These are phyloP conservation scores for Asarcornis scutulata DNA, from an alignment of 2,113 vertebrate genomes.

Conservation along the genomic window DNA sequence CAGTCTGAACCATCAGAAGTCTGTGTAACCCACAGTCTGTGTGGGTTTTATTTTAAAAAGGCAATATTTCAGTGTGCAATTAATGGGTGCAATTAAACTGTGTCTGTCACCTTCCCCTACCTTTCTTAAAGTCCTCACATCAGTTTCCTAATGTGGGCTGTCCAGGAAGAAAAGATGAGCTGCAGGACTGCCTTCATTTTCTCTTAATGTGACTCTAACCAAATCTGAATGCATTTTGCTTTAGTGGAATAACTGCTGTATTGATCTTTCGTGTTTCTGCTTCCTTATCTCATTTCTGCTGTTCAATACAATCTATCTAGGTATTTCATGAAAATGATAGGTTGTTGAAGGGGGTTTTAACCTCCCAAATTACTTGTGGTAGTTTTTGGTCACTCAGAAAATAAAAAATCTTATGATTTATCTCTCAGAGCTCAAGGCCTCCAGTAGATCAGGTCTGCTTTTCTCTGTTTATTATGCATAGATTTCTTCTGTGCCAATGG, in stretches of 20 bases:
- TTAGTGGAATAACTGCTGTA: neutral
- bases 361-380: neutral
- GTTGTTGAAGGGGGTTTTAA: neutral
- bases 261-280: neutral
- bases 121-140: neutral
- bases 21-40: neutral
- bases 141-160: neutral
- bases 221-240: neutral
- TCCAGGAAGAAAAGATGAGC: neutral
- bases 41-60: neutral
- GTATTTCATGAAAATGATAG: neutral
- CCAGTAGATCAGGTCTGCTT: neutral
- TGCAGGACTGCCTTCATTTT: neutral
- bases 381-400: neutral
- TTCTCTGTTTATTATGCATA: neutral
- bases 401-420: neutral
- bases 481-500: constrained; percentile 17
- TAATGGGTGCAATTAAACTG: neutral
- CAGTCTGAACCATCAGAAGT: neutral
- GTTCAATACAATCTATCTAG: neutral
- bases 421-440: neutral
- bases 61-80: neutral
- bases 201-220: neutral
- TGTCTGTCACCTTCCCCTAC: neutral
- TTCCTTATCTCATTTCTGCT: constrained; percentile 26